phyloP scores from a whole-genome alignment of 2,113 vertebrate genomes.

The Micronycteris hirsuta region DNA sequence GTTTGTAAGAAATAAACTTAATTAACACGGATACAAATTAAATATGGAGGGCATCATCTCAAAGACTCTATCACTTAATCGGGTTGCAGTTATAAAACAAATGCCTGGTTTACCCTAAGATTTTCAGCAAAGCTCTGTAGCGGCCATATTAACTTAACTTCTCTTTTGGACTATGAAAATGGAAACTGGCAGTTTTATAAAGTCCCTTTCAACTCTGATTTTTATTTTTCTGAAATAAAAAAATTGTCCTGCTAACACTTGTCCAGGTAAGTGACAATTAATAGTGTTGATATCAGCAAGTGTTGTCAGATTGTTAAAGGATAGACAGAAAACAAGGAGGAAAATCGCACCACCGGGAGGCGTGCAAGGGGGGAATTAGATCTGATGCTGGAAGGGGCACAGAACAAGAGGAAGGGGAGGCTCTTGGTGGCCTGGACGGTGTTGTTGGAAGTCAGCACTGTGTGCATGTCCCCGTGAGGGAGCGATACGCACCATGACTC shows the following conservation, averaged over 20 bases:
- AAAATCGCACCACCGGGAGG: background rate
- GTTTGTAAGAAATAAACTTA: background rate
- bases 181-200: background rate
- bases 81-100: background rate
- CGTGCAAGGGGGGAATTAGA: background rate
- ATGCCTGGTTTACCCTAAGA: background rate
- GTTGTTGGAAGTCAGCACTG: background rate
- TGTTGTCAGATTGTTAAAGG: background rate
- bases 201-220: background rate
- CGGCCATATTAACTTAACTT: background rate
- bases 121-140: background rate
- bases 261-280: background rate
- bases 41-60: background rate
- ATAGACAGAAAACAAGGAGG: background rate
- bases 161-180: slow-evolving; percentile 33
- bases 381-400: background rate
- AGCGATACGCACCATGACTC: fast-evolving
- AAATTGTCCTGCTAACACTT: background rate
- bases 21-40: background rate
- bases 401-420: background rate
- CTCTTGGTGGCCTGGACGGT: background rate
- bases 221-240: slow-evolving; percentile 12
- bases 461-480: background rate
- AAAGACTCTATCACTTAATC: background rate
- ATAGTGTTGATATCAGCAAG: background rate